Conservation (phyloP, 2,797 vertebrate genomes). For the Scolopax bukidnonensis region DNA sequence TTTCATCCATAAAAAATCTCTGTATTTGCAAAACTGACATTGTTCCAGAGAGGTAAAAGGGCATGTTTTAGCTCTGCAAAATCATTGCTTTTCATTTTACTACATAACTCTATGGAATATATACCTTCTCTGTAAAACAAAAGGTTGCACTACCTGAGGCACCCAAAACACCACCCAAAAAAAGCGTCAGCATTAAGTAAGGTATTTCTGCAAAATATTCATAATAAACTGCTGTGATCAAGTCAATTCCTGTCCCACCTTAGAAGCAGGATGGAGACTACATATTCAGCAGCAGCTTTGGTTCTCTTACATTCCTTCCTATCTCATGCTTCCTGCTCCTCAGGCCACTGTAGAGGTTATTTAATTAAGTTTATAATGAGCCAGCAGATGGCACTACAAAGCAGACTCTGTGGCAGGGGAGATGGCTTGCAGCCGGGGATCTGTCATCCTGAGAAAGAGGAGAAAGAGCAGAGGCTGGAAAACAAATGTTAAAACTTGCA, state of each 20-base stretch:
- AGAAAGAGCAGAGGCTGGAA: neutral
- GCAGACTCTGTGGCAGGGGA: neutral
- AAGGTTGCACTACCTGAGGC: neutral
- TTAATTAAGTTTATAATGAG: neutral
- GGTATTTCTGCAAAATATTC: neutral
- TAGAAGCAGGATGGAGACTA: neutral
- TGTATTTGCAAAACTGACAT: neutral
- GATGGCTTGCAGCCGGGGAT: too few species aligned
- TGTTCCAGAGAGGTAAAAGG: neutral
- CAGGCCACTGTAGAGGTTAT: neutral
- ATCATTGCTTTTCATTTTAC: neutral
- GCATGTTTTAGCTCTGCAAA: neutral
- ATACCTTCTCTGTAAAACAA: neutral
- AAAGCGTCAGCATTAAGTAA: neutral
- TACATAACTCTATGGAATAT: neutral
- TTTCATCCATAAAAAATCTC: neutral
- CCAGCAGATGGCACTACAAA: slow-evolving; percentile 45
- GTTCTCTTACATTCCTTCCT: neutral
- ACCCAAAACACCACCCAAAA: neutral
- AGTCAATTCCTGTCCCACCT: neutral
- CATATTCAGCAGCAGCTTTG: neutral
- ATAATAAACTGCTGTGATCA: neutral
- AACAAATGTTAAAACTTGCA: neutral
- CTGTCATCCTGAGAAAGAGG: neutral
- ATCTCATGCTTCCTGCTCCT: neutral